phyloP scores from a whole-genome alignment of 2,113 vertebrate genomes.

The Leuciscus idus region DNA sequence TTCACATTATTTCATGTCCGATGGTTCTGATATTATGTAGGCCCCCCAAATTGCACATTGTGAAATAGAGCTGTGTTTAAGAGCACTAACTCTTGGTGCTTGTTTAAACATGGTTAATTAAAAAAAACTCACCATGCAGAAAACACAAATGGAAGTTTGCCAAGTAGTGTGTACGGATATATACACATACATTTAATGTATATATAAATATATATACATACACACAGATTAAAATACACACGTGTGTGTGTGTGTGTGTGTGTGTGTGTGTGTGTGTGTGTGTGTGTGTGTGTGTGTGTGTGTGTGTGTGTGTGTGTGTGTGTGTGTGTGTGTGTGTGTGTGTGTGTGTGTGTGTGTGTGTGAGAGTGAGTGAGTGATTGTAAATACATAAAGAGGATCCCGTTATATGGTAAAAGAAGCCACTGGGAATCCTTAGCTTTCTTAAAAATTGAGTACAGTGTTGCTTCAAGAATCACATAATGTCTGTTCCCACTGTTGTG shows the following conservation, averaged over 20 bases:
- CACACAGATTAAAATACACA: no score
- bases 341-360: no score
- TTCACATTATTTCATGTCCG: constrained; percentile 41
- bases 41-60: background rate
- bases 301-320: no score
- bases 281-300: no score
- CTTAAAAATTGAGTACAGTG: background rate
- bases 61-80: constrained; percentile 24
- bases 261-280: no score
- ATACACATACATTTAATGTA: background rate
- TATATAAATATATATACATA: no score
- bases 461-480: background rate
- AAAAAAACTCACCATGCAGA: background rate
- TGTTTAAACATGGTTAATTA: constrained; percentile 39
- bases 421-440: background rate
- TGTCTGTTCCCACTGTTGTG: background rate
- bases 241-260: no score
- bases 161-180: background rate
- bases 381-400: background rate
- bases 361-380: background rate
- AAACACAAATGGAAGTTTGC: background rate
- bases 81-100: background rate
- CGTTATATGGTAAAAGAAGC: background rate
- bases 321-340: no score
- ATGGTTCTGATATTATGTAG: constrained; percentile 9